Conservation (phyloP, 2,888 invertebrate species). For the Nesidiocoris tenuis region DNA sequence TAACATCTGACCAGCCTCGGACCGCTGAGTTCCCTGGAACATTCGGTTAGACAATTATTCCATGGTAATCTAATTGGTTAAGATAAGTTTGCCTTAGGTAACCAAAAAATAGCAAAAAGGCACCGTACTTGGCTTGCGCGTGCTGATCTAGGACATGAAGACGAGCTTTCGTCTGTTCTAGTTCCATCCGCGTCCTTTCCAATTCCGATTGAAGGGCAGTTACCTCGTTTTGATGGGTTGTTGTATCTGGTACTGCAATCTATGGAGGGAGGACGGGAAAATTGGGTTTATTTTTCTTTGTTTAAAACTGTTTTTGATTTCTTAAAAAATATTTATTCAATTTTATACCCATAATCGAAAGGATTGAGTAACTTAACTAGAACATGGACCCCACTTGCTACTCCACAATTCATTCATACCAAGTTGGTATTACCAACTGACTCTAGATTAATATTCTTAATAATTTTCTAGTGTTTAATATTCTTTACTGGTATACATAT, state of each 20-base stretch:
- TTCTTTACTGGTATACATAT: neutral
- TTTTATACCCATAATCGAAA: too few relatives aligned
- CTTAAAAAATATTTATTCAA: too few relatives aligned
- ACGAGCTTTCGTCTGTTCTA: constrained; percentile 55
- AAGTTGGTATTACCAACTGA: too few relatives aligned
- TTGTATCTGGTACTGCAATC: constrained; percentile 44
- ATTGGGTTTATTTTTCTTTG: neutral
- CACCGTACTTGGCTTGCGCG: constrained; percentile 46
- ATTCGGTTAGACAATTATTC: neutral
- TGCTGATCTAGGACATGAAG: constrained; percentile 49
- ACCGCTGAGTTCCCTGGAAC: constrained; percentile 55
- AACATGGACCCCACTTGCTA: too few relatives aligned
- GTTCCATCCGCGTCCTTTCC: constrained; percentile 55
- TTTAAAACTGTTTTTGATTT: neutral
- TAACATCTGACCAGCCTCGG: constrained; percentile 70
- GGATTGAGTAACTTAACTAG: too few relatives aligned
- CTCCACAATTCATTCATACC: too few relatives aligned
- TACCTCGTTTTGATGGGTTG: constrained; percentile 51
- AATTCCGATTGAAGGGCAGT: constrained; percentile 55
- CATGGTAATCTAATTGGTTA: too few relatives aligned
- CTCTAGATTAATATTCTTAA: too few relatives aligned
- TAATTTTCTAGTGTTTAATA: neutral
- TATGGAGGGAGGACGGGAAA: neutral
- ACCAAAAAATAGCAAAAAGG: neutral
- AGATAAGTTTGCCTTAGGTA: too few relatives aligned